Base-by-base conservation (phyloP, 2,113 vertebrate species). In the Uropsilus gracilis region DNA sequence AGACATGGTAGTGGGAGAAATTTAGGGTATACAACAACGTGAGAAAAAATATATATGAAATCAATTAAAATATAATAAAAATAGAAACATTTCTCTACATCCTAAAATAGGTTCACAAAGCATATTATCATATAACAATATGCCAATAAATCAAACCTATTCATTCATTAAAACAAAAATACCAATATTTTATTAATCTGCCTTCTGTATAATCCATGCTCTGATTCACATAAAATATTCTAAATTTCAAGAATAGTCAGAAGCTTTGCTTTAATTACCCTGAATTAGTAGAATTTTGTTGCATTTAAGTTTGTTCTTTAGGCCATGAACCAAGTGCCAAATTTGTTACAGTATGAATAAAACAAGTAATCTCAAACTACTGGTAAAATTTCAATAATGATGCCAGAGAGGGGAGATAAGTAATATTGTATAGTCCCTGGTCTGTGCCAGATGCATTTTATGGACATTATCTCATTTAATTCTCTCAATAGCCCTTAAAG, bases 231-330 rank as follows among this genome's bases (percentile, higher is more conserved):
- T 46, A 71, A n/a, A 95, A 86, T 34, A 92, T 50, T 37, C 53
- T 71, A 59, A 91, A 86, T 57, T 59, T 34, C 16, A 94, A 86
- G n/a, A 80, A 93, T 30, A 76, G 53, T 14, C 61, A 94, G 48
- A 68, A 93, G 72, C 18, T 75, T 55, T 77, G 66, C 5, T 10
- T 77, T 63, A 53, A 82, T 83, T 72, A 78, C 26, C 59, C 55
- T 77, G 11, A 81, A 89, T 59, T 53, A 50, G 16, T 18, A 72
- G 20, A 71, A 78, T 78, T 59, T 77, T 90, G 22, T 72, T 84
- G 77, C 8, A 81, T 28, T 63, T 46, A 69, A 16, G 53, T 61
- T 89, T 94, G 30, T 85, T 85, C 32, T 69, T 8, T 44, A 37
- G 61, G 6, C 18, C 50, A 68, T 84, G 32, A 80, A 78, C 34